These are phyloP conservation scores for Lordiphosa fenestrarum DNA, from an alignment of 2,888 invertebrate species.

Conservation along the genomic window DNA sequence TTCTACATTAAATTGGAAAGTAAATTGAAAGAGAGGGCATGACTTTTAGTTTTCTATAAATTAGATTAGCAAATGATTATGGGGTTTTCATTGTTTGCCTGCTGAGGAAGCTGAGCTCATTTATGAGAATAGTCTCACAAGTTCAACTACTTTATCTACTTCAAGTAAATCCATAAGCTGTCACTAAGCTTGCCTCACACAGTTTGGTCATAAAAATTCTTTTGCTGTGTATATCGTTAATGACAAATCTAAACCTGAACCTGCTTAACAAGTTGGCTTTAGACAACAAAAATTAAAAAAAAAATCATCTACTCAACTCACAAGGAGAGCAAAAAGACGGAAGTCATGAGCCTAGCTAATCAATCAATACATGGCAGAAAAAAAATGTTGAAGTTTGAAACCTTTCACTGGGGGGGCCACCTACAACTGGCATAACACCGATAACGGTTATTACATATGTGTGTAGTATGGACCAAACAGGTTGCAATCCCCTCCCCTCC, in stretches of 20 bases:
- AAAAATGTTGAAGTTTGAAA: slow-evolving; percentile 28
- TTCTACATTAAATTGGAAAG: too few relatives aligned
- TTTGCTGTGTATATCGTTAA: slow-evolving; percentile 23
- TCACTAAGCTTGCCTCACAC: slow-evolving; percentile 25
- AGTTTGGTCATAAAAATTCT: slow-evolving; percentile 52
- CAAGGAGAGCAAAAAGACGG: slow-evolving; percentile 39
- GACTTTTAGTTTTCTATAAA: slow-evolving; percentile 9
- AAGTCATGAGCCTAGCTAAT: slow-evolving; percentile 40
- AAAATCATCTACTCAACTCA: not conserved
- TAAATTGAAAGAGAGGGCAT: slow-evolving; percentile 2
- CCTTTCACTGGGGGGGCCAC: slow-evolving; percentile 52
- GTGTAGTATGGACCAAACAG: slow-evolving; percentile 43
- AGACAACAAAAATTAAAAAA: slow-evolving; percentile 7
- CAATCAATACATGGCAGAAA: slow-evolving; percentile 44
- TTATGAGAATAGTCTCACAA: not conserved
- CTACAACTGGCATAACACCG: slow-evolving; percentile 36
- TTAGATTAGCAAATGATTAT: not conserved
- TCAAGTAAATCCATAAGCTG: too few relatives aligned
- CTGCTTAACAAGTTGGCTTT: slow-evolving; percentile 54
- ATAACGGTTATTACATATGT: slow-evolving; percentile 67
- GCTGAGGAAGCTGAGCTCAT: slow-evolving; percentile 2
- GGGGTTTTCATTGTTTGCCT: not conserved
- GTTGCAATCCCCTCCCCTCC: slow-evolving; percentile 29
- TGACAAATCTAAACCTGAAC: slow-evolving; percentile 22
- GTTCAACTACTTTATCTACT: too few relatives aligned